Evolutionary conservation across 2,888 invertebrate genomes (phyloP).

Genomic region (Dinocampus coccinellae): DNA sequence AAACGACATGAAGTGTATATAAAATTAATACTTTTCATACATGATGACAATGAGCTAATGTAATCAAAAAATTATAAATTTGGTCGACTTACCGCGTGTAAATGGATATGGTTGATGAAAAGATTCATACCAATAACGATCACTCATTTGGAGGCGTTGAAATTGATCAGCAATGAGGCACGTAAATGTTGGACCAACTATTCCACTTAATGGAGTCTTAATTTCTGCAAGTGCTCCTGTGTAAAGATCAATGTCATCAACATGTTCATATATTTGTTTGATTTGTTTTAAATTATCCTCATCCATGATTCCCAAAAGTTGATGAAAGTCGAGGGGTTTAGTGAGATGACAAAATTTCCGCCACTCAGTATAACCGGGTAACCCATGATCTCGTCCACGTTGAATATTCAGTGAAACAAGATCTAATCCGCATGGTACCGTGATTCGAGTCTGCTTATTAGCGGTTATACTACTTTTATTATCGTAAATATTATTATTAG

Average conservation of each 20-base stretch:
- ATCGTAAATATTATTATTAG: not conserved
- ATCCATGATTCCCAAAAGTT: constrained; percentile 73
- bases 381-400: constrained; percentile 89
- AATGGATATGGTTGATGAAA: constrained; percentile 76
- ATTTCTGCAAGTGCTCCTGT: constrained; percentile 88
- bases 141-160: constrained; percentile 82
- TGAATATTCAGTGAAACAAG: constrained; percentile 82
- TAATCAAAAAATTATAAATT: not conserved
- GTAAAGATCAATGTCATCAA: constrained; percentile 90
- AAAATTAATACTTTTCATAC: no score
- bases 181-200: constrained; percentile 87
- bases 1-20: constrained; percentile 8
- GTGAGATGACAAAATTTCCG: constrained; percentile 81
- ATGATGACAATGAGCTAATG: no score
- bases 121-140: constrained; percentile 92
- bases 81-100: constrained; percentile 72
- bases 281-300: constrained; percentile 75
- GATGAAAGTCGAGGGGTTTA: constrained; percentile 75
- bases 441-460: not conserved
- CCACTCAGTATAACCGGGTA: constrained; percentile 84
- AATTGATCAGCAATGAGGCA: constrained; percentile 91
- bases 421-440: constrained; percentile 75
- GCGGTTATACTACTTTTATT: not conserved
- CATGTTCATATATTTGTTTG: constrained; percentile 77
- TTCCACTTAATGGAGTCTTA: constrained; percentile 75